A percentile compares a stretch with the other conserved stretches of the same genome.
These are phyloP conservation scores for Dastarcus helophoroides DNA, from an alignment of 2,888 invertebrate genomes.

Conservation along the genomic window DNA sequence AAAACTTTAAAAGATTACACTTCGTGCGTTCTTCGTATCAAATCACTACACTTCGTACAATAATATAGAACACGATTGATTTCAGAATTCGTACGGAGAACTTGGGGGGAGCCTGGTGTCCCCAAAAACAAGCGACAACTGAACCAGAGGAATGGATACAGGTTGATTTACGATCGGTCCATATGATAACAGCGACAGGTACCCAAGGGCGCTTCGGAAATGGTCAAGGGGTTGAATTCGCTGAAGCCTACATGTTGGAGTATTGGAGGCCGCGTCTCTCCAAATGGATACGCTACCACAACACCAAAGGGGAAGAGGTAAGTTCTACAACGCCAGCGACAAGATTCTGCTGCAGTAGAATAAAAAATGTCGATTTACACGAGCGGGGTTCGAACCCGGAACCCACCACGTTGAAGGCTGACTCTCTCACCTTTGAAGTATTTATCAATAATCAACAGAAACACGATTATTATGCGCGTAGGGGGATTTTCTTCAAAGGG, in stretches of 20 bases:
- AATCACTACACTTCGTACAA: too few relatives aligned
- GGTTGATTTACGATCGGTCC: conserved; percentile 64
- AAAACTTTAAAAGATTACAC: too few relatives aligned
- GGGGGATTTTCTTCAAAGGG: too few relatives aligned
- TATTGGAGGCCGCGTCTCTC: conserved; percentile 71
- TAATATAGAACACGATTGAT: too few relatives aligned
- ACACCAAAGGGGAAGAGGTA: conserved; percentile 69
- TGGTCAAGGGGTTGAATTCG: conserved; percentile 79
- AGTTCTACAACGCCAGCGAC: conserved; percentile 24
- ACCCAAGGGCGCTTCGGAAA: conserved; percentile 88
- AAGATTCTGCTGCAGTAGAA: too few relatives aligned
- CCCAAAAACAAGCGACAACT: conserved; percentile 66
- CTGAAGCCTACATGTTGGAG: conserved; percentile 73
- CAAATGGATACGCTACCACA: conserved; percentile 73
- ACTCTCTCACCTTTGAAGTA: too few relatives aligned
- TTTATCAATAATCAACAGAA: too few relatives aligned
- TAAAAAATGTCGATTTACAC: too few relatives aligned
- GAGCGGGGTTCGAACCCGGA: too few relatives aligned
- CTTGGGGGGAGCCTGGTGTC: conserved; percentile 91
- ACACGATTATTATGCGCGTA: too few relatives aligned
- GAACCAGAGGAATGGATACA: conserved; percentile 71
- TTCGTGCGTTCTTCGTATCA: too few relatives aligned
- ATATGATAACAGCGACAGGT: conserved; percentile 73
- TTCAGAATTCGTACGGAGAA: conserved; percentile 70
- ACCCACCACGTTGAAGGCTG: too few relatives aligned